Conservation (phyloP, 2,113 vertebrate species). For the Proterorhinus semilunaris region DNA sequence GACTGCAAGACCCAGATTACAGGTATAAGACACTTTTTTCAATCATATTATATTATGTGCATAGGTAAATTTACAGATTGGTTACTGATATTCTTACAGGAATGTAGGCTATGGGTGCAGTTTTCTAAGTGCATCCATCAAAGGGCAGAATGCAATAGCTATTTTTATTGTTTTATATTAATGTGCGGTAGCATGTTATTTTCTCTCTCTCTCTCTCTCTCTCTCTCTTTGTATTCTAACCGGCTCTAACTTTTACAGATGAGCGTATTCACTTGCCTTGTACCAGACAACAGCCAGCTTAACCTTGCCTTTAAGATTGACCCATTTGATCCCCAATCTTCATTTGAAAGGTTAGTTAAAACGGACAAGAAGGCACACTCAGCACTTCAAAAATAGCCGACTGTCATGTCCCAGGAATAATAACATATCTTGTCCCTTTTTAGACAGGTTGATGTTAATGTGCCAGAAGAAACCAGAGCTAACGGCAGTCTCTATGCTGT, state of each 20-base stretch:
- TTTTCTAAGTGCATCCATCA: no score
- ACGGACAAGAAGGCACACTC: neutral
- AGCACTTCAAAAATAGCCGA: neutral
- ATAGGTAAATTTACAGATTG: no score
- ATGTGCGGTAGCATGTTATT: no score
- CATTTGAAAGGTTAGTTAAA: constrained; percentile 85
- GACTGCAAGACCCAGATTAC: constrained; percentile 83
- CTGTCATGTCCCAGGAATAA: neutral
- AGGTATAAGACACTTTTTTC: constrained; percentile 70
- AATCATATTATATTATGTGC: neutral
- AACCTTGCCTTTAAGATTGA: constrained; percentile 86
- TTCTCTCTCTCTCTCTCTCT: no score
- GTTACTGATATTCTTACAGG: no score
- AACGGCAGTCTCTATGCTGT: constrained; percentile 90
- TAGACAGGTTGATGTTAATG: constrained; percentile 87
- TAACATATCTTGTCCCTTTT: constrained; percentile 28
- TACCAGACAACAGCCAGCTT: constrained; percentile 82
- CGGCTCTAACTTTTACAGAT: constrained; percentile 69
- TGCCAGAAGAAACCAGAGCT: constrained; percentile 88
- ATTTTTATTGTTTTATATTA: no score
- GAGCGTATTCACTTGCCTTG: constrained; percentile 86
- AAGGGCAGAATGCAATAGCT: no score
- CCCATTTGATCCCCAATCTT: constrained; percentile 86
- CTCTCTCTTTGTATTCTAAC: neutral
- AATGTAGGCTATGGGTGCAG: no score